These are phyloP conservation scores for Dryocosmus kuriphilus DNA, from an alignment of 2,888 invertebrate genomes.

Conservation along the genomic window DNA sequence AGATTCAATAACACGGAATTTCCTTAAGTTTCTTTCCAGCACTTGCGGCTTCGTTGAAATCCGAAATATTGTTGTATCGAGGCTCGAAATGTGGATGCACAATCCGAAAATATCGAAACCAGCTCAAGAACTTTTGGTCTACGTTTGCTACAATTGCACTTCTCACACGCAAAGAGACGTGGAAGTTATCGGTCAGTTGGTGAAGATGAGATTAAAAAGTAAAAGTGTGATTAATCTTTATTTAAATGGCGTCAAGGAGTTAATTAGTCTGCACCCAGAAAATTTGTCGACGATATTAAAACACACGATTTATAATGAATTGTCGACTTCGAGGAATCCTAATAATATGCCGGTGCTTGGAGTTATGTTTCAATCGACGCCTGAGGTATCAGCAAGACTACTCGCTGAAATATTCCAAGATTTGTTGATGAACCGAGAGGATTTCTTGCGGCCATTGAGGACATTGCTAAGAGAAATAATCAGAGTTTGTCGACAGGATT, in stretches of 20 bases:
- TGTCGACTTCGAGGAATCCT: conserved; percentile 93
- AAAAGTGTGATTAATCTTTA: conserved; percentile 95
- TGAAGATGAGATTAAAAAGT: conserved; percentile 94
- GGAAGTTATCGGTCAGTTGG: conserved; percentile 90
- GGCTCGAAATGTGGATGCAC: conserved; percentile 95
- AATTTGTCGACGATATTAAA: conserved; percentile 92
- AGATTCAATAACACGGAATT: conserved; percentile 92
- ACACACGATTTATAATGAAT: conserved; percentile 96
- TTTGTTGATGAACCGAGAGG: conserved; percentile 91
- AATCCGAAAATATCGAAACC: conserved; percentile 96
- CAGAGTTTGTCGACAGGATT: conserved; percentile 88
- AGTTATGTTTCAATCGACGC: conserved; percentile 91
- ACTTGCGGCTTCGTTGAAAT: conserved; percentile 94
- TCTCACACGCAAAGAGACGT: conserved; percentile 83
- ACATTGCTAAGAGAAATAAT: conserved; percentile 93
- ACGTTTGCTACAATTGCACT: conserved; percentile 94
- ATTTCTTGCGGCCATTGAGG: conserved; percentile 92
- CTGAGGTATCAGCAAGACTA: conserved; percentile 89
- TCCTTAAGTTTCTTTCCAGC: conserved; percentile 90
- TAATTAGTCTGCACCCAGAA: conserved; percentile 90
- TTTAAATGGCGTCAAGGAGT: conserved; percentile 92
- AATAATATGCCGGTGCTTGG: conserved; percentile 96
- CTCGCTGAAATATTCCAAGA: conserved; percentile 93
- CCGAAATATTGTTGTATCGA: conserved; percentile 87
- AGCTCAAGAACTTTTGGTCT: conserved; percentile 94